Percentiles rank a stretch among this genome's conserved stretches.
These are phyloP conservation scores for Salvelinus sp. DNA, from an alignment of 2,113 vertebrate species.

Conservation along the genomic window DNA sequence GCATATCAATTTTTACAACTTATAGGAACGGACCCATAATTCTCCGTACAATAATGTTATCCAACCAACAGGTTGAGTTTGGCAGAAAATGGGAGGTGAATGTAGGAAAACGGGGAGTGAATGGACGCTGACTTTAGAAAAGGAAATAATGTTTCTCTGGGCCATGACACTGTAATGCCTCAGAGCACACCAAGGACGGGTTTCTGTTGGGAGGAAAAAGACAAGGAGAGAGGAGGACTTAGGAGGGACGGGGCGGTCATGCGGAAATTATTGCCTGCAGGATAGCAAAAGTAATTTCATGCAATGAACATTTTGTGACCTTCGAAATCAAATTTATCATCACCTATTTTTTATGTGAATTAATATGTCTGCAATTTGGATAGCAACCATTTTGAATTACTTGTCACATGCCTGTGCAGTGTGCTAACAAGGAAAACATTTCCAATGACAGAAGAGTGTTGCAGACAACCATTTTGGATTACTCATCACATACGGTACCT, in stretches of 20 bases:
- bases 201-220: background rate
- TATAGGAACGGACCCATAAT: background rate
- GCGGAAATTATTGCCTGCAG: slow-evolving; percentile 8
- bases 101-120: background rate
- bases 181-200: background rate
- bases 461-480: no score
- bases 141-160: slow-evolving; percentile 2
- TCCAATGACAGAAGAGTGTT: background rate
- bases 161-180: slow-evolving; percentile 4
- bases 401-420: background rate
- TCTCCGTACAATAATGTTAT: slow-evolving; percentile 1
- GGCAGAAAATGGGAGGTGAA: background rate
- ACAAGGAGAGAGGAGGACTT: background rate
- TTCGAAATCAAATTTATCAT: slow-evolving; percentile 2
- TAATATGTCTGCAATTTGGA: background rate
- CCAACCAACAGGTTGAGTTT: background rate
- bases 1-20: background rate
- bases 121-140: background rate
- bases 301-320: slow-evolving; percentile 12
- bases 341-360: background rate
- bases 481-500: no score
- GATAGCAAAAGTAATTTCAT: slow-evolving; percentile 6
- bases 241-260: background rate
- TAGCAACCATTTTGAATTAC: background rate
- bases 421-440: background rate